phyloP scores from a whole-genome alignment of 2,113 vertebrate genomes.

The Planiliza haematocheilus region DNA sequence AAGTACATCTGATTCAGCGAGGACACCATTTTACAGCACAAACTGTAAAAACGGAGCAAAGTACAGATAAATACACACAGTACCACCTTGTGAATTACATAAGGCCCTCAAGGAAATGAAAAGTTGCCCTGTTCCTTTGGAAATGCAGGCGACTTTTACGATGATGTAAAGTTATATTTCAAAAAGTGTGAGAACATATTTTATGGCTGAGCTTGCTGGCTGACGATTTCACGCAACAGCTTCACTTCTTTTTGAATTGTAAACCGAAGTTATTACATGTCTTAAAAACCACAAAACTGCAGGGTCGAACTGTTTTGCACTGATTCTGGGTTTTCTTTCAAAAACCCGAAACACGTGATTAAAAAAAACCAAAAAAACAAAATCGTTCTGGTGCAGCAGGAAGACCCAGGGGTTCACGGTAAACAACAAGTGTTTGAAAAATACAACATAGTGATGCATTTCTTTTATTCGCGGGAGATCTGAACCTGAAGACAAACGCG shows the following conservation, averaged over 20 bases:
- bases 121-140: background rate
- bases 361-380: too few relatives aligned
- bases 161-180: background rate
- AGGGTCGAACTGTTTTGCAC: too few relatives aligned
- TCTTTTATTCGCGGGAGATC: conserved; percentile 30
- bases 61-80: conserved; percentile 1
- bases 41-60: conserved; percentile 25
- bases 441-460: conserved; percentile 24
- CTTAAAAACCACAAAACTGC: background rate
- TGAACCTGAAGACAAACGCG: conserved; percentile 30
- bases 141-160: background rate
- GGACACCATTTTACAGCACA: background rate
- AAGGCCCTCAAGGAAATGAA: background rate
- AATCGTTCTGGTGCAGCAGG: background rate
- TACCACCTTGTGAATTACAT: too few relatives aligned
- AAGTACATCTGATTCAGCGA: conserved; percentile 30
- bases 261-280: background rate
- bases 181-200: background rate
- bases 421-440: conserved; percentile 3
- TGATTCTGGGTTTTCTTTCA: too few relatives aligned
- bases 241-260: background rate
- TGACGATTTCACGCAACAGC: background rate
- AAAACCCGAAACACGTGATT: too few relatives aligned
- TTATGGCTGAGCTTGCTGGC: conserved; percentile 1
- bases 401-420: background rate